Conservation (phyloP, 2,888 invertebrate genomes). For the Eupithecia pulchellata region DNA sequence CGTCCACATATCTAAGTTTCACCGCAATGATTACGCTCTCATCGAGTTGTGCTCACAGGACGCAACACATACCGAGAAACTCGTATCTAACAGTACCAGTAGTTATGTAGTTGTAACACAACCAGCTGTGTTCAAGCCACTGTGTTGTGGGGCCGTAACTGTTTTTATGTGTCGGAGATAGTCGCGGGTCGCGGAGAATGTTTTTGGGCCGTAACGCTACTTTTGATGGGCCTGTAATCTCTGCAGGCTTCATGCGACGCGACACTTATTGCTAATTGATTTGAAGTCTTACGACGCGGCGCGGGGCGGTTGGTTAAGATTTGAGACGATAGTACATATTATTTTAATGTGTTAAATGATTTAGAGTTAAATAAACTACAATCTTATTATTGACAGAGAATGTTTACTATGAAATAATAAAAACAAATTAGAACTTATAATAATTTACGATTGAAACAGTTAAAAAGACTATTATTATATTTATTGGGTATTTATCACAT, state of each 20-base stretch:
- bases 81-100: too few species aligned
- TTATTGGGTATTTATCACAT: too few species aligned
- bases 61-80: too few species aligned
- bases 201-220: slow-evolving; percentile 20
- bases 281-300: neutral
- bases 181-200: slow-evolving; percentile 23
- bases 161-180: slow-evolving; percentile 30
- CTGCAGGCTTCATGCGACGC: slow-evolving; percentile 18
- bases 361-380: neutral
- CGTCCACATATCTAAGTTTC: slow-evolving; percentile 47
- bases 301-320: neutral
- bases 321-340: neutral
- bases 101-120: neutral
- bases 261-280: slow-evolving; percentile 22
- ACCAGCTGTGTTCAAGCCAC: slow-evolving; percentile 14
- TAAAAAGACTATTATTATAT: too few species aligned
- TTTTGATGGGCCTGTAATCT: slow-evolving; percentile 32
- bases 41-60: slow-evolving; percentile 53
- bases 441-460: too few species aligned
- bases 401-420: too few species aligned
- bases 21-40: slow-evolving; percentile 56
- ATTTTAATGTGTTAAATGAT: neutral
- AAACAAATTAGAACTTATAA: too few species aligned
- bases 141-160: slow-evolving; percentile 25
- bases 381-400: too few species aligned